Conservation (phyloP, 2,113 vertebrate genomes). For the Pampusana beccarii region DNA sequence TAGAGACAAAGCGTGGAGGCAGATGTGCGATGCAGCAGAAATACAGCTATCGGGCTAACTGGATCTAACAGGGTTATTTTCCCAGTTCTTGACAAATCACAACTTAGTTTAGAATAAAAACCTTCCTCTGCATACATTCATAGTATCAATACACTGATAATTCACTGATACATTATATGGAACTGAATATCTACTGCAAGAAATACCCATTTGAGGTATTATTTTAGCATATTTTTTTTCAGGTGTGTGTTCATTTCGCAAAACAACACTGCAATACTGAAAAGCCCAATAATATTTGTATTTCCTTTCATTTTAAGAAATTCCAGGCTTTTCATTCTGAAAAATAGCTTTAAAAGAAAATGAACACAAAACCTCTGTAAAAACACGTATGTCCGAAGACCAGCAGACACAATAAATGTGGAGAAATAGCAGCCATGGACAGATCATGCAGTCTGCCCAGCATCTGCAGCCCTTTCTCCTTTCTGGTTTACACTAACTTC, state of each 20-base stretch:
- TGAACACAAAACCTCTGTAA: not conserved
- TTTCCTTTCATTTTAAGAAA: not conserved
- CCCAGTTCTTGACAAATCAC: not conserved
- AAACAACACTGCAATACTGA: not conserved
- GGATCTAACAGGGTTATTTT: not conserved
- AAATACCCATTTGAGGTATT: not conserved
- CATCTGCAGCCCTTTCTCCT: not conserved
- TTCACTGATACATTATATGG: not conserved
- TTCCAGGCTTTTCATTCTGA: not conserved
- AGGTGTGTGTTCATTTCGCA: not conserved
- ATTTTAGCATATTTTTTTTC: not conserved
- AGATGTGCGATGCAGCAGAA: not conserved
- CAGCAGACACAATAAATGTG: not conserved
- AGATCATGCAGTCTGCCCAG: not conserved
- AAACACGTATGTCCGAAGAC: not conserved
- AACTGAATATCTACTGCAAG: not conserved
- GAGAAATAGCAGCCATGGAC: not conserved
- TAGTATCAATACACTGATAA: not conserved
- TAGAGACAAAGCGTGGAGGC: not conserved
- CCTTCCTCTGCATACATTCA: not conserved
- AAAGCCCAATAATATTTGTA: accelerated
- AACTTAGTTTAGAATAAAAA: not conserved
- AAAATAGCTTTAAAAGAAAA: not conserved
- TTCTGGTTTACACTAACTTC: not conserved
- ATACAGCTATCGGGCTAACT: not conserved